Base-by-base conservation (phyloP, 2,113 vertebrate genomes). In the Festucalex cinctus region DNA sequence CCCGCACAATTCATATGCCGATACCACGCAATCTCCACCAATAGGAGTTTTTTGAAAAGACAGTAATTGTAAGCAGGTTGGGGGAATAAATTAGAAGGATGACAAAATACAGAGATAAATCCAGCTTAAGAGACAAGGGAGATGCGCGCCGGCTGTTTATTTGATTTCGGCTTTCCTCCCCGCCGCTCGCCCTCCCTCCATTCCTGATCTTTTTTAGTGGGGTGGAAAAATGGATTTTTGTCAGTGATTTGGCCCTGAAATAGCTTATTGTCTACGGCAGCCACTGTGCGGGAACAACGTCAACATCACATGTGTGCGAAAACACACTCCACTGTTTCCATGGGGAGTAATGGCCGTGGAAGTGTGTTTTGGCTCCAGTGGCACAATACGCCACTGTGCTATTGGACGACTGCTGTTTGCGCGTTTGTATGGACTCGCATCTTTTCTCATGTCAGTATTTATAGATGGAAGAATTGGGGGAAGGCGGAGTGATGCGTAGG, bases 221-320 rank as follows among this genome's bases (percentile, higher is more conserved):
- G 84, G 85, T 88, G 88, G 87, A 88, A 88, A 88, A 88, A 88
- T 88, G 83, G 85, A 90, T 90, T 88, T 88, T 86, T 88, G 84
- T 90, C 86, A 88, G 85, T 10, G 76, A 90, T 87, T 90, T 90
- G 88, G 86, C 87, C 85, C 85, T 88, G 86, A 90, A 90, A 86
- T 89, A 89, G 88, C 86, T 83, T 86, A 89, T 90, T 90, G 88
- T 90, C 83, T 90, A 66, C 76, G 68, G 81, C 81, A 84, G 82
- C 74, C 75, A 44, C 81, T 86, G 80, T 74, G 82, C 74, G 77
- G 81, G 69, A 78, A 76, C 83, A 74, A 81, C 81, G 77, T 86
- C 87, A 79, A 82, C 82, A 78, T 88, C 84, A 84, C 83, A 76
- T 85, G 86, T 83, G 87, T 83, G 77, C 63, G 71, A 32, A 66